Percentiles rank a stretch among this genome's conserved stretches.
phyloP scores from a whole-genome alignment of 1,140 invertebrate species.

The Mya arenaria region DNA sequence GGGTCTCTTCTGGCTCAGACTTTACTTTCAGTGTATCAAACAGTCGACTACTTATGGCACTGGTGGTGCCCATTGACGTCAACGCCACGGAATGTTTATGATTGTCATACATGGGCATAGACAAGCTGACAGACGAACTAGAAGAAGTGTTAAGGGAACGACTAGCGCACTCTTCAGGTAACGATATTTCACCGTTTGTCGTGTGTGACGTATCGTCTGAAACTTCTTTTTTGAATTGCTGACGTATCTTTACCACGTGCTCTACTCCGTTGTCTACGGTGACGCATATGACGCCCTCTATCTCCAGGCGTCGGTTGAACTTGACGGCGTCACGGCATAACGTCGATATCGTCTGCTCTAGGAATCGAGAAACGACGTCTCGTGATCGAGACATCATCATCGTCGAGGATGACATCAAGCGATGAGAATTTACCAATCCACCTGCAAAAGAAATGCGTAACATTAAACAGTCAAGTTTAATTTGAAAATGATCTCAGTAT shows the following conservation, averaged over 20 bases:
- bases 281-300: conserved; percentile 75
- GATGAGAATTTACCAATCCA: no score
- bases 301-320: conserved; percentile 60
- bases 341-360: conserved; percentile 71
- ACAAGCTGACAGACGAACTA: background rate
- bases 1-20: background rate
- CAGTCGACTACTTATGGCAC: background rate
- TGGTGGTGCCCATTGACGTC: background rate
- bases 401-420: no score
- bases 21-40: background rate
- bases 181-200: background rate
- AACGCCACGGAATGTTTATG: background rate
- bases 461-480: no score
- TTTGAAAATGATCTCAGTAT: no score
- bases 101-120: background rate
- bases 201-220: background rate
- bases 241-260: conserved; percentile 74
- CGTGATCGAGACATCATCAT: conserved; percentile 57
- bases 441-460: no score
- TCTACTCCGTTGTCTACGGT: conserved; percentile 62
- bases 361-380: conserved; percentile 62
- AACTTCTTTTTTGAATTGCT: conserved; percentile 22
- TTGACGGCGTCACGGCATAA: conserved; percentile 69
- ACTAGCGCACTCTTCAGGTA: background rate
- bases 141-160: background rate